Evolutionary conservation across 2,888 invertebrate genomes (phyloP), one percentile per base, ranked within the genome.

Genomic region (Noctuana brunneofusca): DNA sequence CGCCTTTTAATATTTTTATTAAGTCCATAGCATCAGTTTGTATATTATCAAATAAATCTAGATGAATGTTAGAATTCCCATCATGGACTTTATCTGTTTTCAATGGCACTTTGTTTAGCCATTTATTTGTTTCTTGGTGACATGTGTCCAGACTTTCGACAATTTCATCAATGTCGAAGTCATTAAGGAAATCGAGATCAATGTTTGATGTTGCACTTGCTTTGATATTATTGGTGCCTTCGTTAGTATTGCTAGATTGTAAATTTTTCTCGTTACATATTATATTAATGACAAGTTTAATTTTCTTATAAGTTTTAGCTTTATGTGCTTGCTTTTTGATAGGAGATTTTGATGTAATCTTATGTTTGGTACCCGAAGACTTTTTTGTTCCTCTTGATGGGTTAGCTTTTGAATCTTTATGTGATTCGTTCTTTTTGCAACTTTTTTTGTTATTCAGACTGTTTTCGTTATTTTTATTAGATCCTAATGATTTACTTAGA

Each of bases 81-180:
- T 16, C n/a, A 4, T 43, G 14, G 1, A 52, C 48, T 18, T 48
- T 14, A 18, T 49, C 35, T 22, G 38, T 60, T 50, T 20, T 24
- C 30, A 14, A 16, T 27, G 41, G 18, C 16, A 43, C 4, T 9
- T 6, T 16, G 41, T 38, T 58, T 56, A 38, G 30, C 20, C 27
- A n/a, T 24, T 55, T 64, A 16, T 70, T 32, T 24, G 4, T 20
- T 55, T 48, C 27, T 20, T 2, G 66, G 58, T 71, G 67, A 50
- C 68, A 70, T 16, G 67, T 65, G 58, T 75, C 76, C 64, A 87
- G 72, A 66, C 76, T 80, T 50, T 83, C 74, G 1, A 83, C 81
- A 20, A 89, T 84, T 74, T 84, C 86, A 67, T 88, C 88, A 24
- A 85, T 71, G 69, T 88, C 75, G 4, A 89, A 74, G 65, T 87